phyloP scores from a whole-genome alignment of 2,113 vertebrate species.

The Trichechus manatus region DNA sequence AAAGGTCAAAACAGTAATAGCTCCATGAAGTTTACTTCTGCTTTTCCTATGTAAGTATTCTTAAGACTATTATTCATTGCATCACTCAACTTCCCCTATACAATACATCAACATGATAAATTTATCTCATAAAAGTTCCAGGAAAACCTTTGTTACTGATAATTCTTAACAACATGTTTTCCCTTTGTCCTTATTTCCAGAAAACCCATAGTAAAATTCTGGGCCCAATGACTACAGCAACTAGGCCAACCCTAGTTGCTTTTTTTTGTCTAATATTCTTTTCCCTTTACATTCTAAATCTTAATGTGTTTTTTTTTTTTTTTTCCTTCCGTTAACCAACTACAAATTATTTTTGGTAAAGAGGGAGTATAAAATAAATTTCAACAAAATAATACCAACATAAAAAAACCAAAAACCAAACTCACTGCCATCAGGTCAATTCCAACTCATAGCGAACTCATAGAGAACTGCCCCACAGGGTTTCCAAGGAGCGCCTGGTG shows the following conservation, averaged over 20 bases:
- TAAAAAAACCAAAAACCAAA: background rate
- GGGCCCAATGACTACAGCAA: background rate
- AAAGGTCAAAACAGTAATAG: slow-evolving; percentile 39
- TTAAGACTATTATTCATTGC: background rate
- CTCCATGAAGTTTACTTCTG: background rate
- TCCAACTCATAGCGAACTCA: no score
- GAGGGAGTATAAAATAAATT: background rate
- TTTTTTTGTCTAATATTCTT: slow-evolving; percentile 21
- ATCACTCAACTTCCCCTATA: slow-evolving; percentile 14
- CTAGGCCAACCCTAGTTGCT: background rate
- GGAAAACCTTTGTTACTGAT: background rate
- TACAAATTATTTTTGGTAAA: background rate
- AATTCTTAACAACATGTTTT: background rate
- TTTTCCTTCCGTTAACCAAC: background rate
- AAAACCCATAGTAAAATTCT: slow-evolving; percentile 20
- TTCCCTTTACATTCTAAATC: slow-evolving; percentile 18
- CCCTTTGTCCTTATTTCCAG: background rate
- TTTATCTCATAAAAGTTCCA: slow-evolving; percentile 34
- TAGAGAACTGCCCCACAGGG: no score
- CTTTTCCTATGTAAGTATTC: background rate
- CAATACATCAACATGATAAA: background rate
- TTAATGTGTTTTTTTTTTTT: background rate
- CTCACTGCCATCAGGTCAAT: no score
- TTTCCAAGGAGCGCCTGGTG: no score
- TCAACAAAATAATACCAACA: background rate